Percentiles rank a stretch among this genome's conserved stretches.
Conservation (phyloP, 2,113 vertebrate species). For the Pachyramphus minor region DNA sequence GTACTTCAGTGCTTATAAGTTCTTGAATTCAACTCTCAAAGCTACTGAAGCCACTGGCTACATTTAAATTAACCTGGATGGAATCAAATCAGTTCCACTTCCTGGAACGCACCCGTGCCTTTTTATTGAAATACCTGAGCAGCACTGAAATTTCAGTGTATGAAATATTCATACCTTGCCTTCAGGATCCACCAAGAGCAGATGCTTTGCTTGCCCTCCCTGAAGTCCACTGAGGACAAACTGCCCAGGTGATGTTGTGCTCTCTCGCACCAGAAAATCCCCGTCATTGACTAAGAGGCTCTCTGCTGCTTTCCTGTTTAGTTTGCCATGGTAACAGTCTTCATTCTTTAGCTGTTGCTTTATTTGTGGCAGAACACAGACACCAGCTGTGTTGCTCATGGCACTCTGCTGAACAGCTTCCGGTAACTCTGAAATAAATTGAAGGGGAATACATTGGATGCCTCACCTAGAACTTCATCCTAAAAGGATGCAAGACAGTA, state of each 20-base stretch:
- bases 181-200: slow-evolving; percentile 90
- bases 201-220: slow-evolving; percentile 84
- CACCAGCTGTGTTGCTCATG: slow-evolving; percentile 31
- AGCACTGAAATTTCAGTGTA: not conserved
- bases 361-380: slow-evolving; percentile 54
- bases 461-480: not conserved
- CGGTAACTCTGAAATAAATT: slow-evolving; percentile 59
- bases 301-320: slow-evolving; percentile 86
- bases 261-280: slow-evolving; percentile 92
- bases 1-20: not conserved
- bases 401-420: slow-evolving; percentile 68
- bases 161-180: slow-evolving; percentile 80
- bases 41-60: not conserved
- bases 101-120: not conserved
- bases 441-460: slow-evolving; percentile 2
- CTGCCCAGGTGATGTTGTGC: slow-evolving; percentile 84
- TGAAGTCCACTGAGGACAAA: slow-evolving; percentile 91
- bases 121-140: not conserved
- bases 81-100: not conserved
- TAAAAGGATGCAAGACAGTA: not conserved
- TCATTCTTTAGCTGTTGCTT: slow-evolving; percentile 79
- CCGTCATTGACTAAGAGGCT: slow-evolving; percentile 83
- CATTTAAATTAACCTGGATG: not conserved
- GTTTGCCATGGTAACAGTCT: slow-evolving; percentile 88
- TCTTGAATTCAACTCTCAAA: not conserved